Evolutionary conservation across 2,797 vertebrate species (phyloP).

Genomic region (Macrochelys suwanniensis): DNA sequence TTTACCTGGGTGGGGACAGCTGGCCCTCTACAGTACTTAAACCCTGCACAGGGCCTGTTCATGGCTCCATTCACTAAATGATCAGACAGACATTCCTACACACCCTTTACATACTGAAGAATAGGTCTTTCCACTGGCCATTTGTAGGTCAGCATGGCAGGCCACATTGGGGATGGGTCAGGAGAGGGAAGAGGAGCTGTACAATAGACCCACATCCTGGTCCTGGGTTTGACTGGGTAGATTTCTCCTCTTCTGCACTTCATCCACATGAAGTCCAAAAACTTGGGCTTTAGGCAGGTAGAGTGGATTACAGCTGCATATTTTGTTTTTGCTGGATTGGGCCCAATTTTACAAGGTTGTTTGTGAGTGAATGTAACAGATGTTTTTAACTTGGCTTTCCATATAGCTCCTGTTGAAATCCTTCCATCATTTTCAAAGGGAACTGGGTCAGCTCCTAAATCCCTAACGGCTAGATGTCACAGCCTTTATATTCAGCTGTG

Average conservation of each 20-base stretch:
- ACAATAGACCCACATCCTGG: not conserved
- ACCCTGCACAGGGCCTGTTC: not conserved
- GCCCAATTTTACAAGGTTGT: not conserved
- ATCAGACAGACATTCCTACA: not conserved
- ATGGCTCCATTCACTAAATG: not conserved
- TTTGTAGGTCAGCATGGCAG: not conserved
- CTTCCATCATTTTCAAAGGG: fast-evolving
- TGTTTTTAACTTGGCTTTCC: not conserved
- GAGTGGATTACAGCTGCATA: not conserved
- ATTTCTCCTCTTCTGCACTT: not conserved
- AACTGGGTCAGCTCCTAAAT: not conserved
- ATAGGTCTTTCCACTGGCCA: not conserved
- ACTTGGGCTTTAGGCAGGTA: not conserved
- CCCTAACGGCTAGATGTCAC: not conserved
- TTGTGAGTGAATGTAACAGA: not conserved
- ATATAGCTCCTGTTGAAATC: not conserved
- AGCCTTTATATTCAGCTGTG: not conserved
- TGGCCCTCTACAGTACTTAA: fast-evolving
- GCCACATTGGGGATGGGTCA: no score
- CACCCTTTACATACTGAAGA: not conserved
- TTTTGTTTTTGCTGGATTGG: not conserved
- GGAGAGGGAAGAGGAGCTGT: not conserved
- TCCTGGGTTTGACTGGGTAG: not conserved
- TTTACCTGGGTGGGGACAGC: fast-evolving
- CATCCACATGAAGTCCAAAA: not conserved